phyloP scores from a whole-genome alignment of 1,140 invertebrate species.

The Scaptomyza pallida region DNA sequence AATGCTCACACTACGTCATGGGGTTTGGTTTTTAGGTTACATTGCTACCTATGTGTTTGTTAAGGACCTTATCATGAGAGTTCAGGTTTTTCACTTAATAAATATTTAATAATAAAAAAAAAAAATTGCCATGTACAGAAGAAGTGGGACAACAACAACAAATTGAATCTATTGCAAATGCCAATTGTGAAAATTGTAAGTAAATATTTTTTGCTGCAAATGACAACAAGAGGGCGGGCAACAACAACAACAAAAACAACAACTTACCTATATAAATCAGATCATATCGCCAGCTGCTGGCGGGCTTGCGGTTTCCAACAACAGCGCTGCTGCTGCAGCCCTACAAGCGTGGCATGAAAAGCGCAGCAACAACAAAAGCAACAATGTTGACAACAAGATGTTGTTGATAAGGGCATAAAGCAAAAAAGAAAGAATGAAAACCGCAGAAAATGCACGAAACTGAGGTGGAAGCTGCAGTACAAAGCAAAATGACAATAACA shows the following conservation, averaged over 20 bases:
- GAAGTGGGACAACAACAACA: conserved; percentile 60
- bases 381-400: conserved; percentile 50
- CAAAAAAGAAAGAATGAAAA: conserved; percentile 14
- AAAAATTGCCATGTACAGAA: conserved; percentile 38
- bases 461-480: conserved; percentile 60
- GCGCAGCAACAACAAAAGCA: conserved; percentile 50
- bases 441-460: conserved; percentile 66
- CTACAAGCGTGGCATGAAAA: conserved; percentile 57
- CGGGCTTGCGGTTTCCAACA: conserved; percentile 51
- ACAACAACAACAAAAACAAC: too few species aligned
- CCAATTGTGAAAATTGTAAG: conserved; percentile 81
- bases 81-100: too few species aligned
- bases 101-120: too few species aligned
- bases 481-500: conserved; percentile 81
- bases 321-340: conserved; percentile 29
- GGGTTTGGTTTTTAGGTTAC: too few species aligned
- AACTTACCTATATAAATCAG: conserved; percentile 70
- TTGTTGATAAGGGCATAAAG: conserved; percentile 33
- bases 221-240: conserved; percentile 67
- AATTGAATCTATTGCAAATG: conserved; percentile 65
- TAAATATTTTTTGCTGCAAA: conserved; percentile 80
- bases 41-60: too few species aligned
- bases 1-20: too few species aligned
- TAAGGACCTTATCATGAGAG: too few species aligned
- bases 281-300: conserved; percentile 68